Evolutionary conservation across 2,113 vertebrate genomes (phyloP), one percentile per base, ranked within the genome.

Genomic region (Aegotheles bennettii): DNA sequence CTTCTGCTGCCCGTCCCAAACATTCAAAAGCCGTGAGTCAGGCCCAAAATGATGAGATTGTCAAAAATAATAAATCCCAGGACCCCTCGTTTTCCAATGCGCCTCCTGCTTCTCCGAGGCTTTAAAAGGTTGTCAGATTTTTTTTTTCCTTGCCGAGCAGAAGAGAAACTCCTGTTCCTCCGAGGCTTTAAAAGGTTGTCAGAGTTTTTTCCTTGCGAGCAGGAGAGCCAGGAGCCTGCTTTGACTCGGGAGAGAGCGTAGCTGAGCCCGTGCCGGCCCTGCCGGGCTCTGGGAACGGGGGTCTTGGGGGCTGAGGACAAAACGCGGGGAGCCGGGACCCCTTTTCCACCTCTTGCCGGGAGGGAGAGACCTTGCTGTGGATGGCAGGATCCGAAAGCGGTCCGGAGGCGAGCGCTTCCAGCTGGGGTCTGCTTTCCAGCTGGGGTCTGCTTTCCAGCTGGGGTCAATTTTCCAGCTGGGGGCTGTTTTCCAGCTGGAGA

Each of bases 21-120:
- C 95, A 95, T 96, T 95, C 84, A 96, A 83, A 90, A 95, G 82
- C 45, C 38, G 73, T 95, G 96, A 95, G 93, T 96, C 95, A 95
- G 94, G 95, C 92, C 85, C 87, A 45, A 95, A 94, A 80, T 8
- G 78, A 96, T 56, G 92, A 80, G 87, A 86, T 19, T 74, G 75
- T 95, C 36, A 93, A 95, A 97, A 94, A 91, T 31, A 85, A 48
- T 16, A 96, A 95, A n/a, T 84, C 79, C 59, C 83, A 48, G 71
- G 78, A 56, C 59, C 2, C 3, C 47, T 47, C 5, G 21, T 63
- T 85, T 87, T 90, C 71, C 84, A 71, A 6, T 0, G 16, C 24
- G 73, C 61, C 89, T 94, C 79, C 91, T 50, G 89, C 84, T 95
- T 85, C 31, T 83, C 73, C 2, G 35, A 68, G 75, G 42, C 64